Evolutionary conservation across 2,113 vertebrate genomes (phyloP).

Genomic region (Microtus oregoni): DNA sequence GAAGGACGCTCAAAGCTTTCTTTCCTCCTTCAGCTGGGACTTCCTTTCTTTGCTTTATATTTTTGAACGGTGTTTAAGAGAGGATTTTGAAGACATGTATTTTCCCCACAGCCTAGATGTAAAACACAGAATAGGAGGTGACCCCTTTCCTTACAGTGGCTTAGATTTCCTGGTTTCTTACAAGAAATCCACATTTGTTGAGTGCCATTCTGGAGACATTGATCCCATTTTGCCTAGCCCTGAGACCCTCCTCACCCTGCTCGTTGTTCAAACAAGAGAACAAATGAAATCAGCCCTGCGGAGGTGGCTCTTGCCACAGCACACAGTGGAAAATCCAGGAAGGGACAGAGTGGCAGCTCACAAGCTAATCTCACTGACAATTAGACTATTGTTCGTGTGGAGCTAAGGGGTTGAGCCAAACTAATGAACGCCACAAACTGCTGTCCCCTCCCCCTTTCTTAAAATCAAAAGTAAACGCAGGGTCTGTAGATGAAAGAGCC

Average conservation of each 20-base stretch:
- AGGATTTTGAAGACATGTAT: neutral
- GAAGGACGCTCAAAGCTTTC: neutral
- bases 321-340: neutral
- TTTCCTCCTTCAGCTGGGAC: neutral
- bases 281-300: neutral
- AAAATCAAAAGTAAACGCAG: conserved; percentile 31
- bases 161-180: neutral
- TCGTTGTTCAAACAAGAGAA: conserved; percentile 41
- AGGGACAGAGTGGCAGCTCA: conserved; percentile 18
- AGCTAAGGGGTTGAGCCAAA: conserved; percentile 45
- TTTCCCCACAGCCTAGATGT: neutral
- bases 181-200: neutral
- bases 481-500: neutral
- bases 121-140: neutral
- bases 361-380: conserved; percentile 63
- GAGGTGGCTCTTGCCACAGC: neutral
- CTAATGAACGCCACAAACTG: conserved; percentile 47
- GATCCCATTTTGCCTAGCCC: neutral
- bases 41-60: conserved; percentile 46
- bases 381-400: conserved; percentile 50
- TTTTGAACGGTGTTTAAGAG: conserved; percentile 12
- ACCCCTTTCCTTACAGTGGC: neutral
- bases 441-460: neutral
- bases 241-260: neutral
- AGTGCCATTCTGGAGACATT: neutral